Conservation (phyloP, 2,888 invertebrate species). For the Zygogramma bicolorata region DNA sequence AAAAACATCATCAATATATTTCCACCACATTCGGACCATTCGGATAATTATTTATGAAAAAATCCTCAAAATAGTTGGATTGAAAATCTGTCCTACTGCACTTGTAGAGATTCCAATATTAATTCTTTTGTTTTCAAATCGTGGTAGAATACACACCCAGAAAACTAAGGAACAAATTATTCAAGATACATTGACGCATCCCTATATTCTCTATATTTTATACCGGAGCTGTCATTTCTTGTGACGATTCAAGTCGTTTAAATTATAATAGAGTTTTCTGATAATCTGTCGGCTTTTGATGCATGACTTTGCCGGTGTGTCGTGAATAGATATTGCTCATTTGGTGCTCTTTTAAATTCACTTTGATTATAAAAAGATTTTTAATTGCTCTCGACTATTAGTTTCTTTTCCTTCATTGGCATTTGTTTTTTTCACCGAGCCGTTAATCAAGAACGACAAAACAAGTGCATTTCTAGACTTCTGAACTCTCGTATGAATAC, state of each 20-base stretch:
- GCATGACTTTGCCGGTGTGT: slow-evolving; percentile 58
- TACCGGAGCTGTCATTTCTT: slow-evolving; percentile 42
- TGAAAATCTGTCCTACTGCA: no score
- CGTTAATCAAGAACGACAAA: slow-evolving; percentile 49
- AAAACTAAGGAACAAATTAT: no score
- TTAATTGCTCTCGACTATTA: slow-evolving; percentile 64
- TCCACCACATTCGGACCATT: no score
- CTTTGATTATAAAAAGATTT: slow-evolving; percentile 66
- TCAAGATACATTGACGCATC: not conserved
- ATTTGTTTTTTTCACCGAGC: slow-evolving; percentile 53
- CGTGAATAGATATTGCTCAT: slow-evolving; percentile 66
- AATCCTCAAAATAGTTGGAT: no score
- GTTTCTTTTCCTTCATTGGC: slow-evolving; percentile 56
- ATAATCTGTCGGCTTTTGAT: slow-evolving; percentile 62
- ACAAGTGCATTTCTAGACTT: slow-evolving; percentile 39
- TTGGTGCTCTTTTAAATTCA: slow-evolving; percentile 62
- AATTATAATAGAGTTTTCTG: slow-evolving; percentile 65
- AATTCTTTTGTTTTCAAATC: no score
- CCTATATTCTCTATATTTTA: slow-evolving; percentile 18
- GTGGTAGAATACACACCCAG: no score
- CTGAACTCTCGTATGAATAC: slow-evolving; percentile 26
- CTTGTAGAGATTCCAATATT: no score
- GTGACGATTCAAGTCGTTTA: slow-evolving; percentile 50
- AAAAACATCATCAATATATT: no score
- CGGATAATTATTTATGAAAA: no score